phyloP scores from a whole-genome alignment of 2,888 invertebrate genomes.

The Oxyscelio sp. region DNA sequence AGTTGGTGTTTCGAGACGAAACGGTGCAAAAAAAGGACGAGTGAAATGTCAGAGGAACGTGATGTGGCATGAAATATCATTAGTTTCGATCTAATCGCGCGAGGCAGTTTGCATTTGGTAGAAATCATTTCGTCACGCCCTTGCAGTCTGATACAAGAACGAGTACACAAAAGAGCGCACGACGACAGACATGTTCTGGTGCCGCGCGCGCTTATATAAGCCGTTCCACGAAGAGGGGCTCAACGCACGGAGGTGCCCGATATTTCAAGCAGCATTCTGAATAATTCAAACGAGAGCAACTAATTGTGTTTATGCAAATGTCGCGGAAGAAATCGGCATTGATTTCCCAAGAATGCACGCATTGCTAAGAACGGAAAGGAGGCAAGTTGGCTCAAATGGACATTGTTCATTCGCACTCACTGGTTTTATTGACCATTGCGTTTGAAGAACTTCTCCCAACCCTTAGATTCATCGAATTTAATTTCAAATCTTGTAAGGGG shows the following conservation, averaged over 20 bases:
- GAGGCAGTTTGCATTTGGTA: too few relatives aligned
- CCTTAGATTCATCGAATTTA: constrained; percentile 49
- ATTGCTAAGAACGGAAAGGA: constrained; percentile 79
- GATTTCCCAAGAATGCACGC: constrained; percentile 85
- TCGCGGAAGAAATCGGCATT: constrained; percentile 70
- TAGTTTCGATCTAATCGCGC: too few relatives aligned
- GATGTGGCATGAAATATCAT: too few relatives aligned
- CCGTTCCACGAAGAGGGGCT: constrained; percentile 58
- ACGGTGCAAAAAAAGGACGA: too few relatives aligned
- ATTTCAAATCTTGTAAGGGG: constrained; percentile 42
- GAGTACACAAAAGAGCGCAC: constrained; percentile 60
- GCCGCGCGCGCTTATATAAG: constrained; percentile 36
- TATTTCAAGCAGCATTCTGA: constrained; percentile 81
- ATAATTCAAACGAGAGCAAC: constrained; percentile 86
- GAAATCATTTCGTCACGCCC: constrained; percentile 76
- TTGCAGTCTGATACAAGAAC: constrained; percentile 62
- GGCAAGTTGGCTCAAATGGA: constrained; percentile 59
- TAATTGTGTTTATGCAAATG: constrained; percentile 88
- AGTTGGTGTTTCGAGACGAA: too few relatives aligned
- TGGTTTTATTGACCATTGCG: constrained; percentile 59
- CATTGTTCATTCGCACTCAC: constrained; percentile 58
- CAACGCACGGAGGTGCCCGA: constrained; percentile 63
- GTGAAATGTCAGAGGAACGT: too few relatives aligned
- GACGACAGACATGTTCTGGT: constrained; percentile 55
- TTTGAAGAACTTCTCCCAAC: constrained; percentile 39